Percentiles rank a stretch among this genome's conserved stretches.
Evolutionary conservation across 1,140 invertebrate genomes (phyloP).

Genomic region (Babylonia areolata): DNA sequence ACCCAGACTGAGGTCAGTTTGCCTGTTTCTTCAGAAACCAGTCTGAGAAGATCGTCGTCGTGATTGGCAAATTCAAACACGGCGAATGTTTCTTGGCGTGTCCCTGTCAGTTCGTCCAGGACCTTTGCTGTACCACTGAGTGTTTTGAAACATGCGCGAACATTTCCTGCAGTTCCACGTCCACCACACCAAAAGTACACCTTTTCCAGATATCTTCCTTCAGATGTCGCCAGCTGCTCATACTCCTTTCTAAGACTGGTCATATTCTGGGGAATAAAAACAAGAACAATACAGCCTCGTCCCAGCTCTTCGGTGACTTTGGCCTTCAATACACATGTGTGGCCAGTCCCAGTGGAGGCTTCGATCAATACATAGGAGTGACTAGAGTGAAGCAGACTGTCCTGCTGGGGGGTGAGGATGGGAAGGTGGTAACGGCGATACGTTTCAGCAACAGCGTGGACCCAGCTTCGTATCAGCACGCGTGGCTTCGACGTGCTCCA

Average conservation of each 20-base stretch:
- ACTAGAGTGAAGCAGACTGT: neutral
- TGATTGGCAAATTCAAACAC: conserved; percentile 11
- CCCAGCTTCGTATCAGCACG: neutral
- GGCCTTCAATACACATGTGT: conserved; percentile 5
- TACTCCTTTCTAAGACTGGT: neutral
- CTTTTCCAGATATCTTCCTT: neutral
- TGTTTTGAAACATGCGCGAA: neutral
- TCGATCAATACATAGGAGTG: neutral
- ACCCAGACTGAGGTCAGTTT: neutral
- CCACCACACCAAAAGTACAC: conserved; percentile 4
- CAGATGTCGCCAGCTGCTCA: neutral
- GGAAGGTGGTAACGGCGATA: neutral
- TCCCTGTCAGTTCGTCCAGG: neutral
- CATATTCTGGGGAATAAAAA: neutral
- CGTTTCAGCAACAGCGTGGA: conserved; percentile 1
- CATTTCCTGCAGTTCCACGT: neutral
- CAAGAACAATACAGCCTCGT: neutral
- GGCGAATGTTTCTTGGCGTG: neutral
- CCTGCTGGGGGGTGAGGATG: neutral
- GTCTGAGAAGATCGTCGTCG: neutral
- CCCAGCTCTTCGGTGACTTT: neutral
- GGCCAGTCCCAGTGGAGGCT: neutral
- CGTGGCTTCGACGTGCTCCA: neutral
- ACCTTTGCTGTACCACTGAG: neutral
- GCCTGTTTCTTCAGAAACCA: neutral